Base-by-base conservation (phyloP, 1,140 invertebrate species). In the Eciton burchellii region DNA sequence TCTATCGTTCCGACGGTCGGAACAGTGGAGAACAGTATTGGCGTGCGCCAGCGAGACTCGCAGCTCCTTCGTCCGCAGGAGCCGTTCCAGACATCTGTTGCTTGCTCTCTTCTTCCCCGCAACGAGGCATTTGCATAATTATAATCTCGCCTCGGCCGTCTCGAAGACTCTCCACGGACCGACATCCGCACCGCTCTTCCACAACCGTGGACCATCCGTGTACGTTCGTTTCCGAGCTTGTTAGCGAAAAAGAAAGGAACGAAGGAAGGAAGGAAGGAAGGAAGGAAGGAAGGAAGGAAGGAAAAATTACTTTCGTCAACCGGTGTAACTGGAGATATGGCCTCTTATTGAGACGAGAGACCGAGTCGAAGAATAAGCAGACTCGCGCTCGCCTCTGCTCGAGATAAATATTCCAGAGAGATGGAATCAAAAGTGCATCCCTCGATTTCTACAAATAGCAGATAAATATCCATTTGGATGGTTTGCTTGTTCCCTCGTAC, bases 41-140 rank as follows among this genome's bases (percentile, higher is more conserved):
- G n/a, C n/a, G n/a, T n/a, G 24, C 70, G 21, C 54, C 11, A 52
- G n/a, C n/a, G 68, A 54, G 65, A 49, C 68, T n/a, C n/a, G n/a
- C n/a, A n/a, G 84, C 57, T 86, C 81, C 73, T 85, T 82, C 73
- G n/a, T n/a, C 57, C 41, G 70, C 43, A 86, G 74, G 70, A 73
- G 88, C 86, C 89, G 89, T 89, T 89, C 82, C 84, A 83, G 89
- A 89, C 89, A 89, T 89, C 89, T 89, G 89, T 89, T 89, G 89
- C 89, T 89, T 76, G 83, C 79, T 81, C 71, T 89, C 83, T 77
- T 85, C 81, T 84, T 86, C 82, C 43, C 84, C 86, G 87, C 88
- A 89, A 89, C 87, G 88, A 83, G 82, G 77, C 89, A 89, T 89
- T 89, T 89, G 89, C 89, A 89, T 89, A 89, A 89, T 89, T 89